A percentile compares a stretch with the other conserved stretches of the same genome.
Conservation (phyloP, 2,888 invertebrate genomes). For the Drepanosiphum platanoidis region DNA sequence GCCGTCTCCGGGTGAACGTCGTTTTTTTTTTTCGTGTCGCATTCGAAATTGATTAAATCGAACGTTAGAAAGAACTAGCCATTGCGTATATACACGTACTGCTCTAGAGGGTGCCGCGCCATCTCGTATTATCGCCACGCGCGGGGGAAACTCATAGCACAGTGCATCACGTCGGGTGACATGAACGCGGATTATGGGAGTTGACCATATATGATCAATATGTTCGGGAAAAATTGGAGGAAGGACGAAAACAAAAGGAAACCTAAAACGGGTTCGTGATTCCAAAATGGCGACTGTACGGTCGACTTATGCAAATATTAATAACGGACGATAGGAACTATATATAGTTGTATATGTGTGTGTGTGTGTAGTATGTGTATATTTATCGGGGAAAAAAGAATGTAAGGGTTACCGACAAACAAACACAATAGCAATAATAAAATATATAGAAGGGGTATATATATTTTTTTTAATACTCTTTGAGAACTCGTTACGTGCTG, state of each 20-base stretch:
- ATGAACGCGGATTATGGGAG: constrained; percentile 32
- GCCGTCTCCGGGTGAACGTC: not conserved
- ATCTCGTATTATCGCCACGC: not conserved
- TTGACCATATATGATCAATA: constrained; percentile 58
- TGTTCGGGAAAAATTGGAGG: constrained; percentile 48
- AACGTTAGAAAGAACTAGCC: not conserved
- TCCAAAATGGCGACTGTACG: constrained; percentile 57
- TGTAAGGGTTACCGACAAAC: constrained; percentile 62
- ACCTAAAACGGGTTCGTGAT: constrained; percentile 57
- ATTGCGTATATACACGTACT: not conserved
- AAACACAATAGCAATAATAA: constrained; percentile 61
- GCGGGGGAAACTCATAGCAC: not conserved
- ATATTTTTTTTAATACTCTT: constrained; percentile 60
- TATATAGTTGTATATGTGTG: not conserved
- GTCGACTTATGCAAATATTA: constrained; percentile 62
- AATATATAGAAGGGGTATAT: constrained; percentile 54
- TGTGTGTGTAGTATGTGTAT: not conserved
- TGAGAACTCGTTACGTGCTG: constrained; percentile 60
- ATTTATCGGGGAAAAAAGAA: constrained; percentile 54
- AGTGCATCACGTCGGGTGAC: not conserved
- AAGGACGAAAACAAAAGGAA: constrained; percentile 59
- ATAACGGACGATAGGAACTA: constrained; percentile 57
- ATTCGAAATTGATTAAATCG: not conserved
- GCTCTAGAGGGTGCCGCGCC: not conserved
- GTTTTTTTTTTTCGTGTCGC: not conserved